Conservation (phyloP, 2,888 invertebrate species). For the Ethmia dodecea region DNA sequence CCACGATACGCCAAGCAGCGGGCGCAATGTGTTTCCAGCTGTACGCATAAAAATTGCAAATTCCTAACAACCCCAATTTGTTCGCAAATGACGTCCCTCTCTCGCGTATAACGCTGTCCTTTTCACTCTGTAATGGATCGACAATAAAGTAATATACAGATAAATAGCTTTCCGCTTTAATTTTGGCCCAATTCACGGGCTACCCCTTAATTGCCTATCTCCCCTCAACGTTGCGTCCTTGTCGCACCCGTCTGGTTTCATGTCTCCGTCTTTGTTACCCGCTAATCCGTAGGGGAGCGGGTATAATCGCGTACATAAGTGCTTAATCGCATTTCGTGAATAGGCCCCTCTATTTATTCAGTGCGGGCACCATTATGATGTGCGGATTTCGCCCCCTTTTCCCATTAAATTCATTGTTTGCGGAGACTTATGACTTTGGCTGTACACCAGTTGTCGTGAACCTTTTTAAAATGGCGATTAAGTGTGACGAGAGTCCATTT, state of each 20-base stretch:
- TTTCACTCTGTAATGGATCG: conserved; percentile 63
- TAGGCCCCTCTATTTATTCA: conserved; percentile 67
- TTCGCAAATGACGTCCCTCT: conserved; percentile 20
- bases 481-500: conserved; percentile 16
- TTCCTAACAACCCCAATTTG: conserved; percentile 52
- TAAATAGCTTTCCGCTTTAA: conserved; percentile 73
- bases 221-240: conserved; percentile 44
- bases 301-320: conserved; percentile 72
- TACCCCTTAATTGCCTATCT: conserved; percentile 69
- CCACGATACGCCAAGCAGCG: too few relatives aligned
- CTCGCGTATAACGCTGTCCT: conserved; percentile 35
- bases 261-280: conserved; percentile 32
- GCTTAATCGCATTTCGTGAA: conserved; percentile 72
- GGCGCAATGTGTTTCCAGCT: too few relatives aligned
- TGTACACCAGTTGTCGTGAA: conserved; percentile 40
- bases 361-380: conserved; percentile 44
- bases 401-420: conserved; percentile 66
- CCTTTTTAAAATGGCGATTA: conserved; percentile 24
- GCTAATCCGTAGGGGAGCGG: conserved; percentile 51
- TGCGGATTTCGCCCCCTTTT: conserved; percentile 44
- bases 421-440: conserved; percentile 56
- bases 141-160: conserved; percentile 76
- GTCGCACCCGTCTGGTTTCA: conserved; percentile 23
- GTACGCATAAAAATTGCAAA: conserved; percentile 49
- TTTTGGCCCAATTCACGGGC: conserved; percentile 71